A percentile compares a stretch with the other conserved stretches of the same genome.
Conservation (phyloP, 30 jellyfish, hydroid and myxozoan genomes). For the Rhopilema esculentum region DNA sequence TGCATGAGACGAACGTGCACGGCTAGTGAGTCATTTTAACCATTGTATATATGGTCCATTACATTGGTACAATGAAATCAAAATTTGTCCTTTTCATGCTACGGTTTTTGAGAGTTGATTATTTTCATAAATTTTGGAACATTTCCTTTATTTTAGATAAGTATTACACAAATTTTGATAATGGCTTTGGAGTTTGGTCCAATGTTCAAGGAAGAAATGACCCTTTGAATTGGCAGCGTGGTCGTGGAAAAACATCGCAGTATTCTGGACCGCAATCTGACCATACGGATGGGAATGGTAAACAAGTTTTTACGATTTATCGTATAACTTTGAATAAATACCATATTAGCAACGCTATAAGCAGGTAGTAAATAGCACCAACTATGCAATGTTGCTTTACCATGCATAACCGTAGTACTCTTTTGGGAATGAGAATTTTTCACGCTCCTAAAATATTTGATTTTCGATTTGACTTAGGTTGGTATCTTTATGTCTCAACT, state of each 20-base stretch:
- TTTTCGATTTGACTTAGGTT: not conserved
- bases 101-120: too few relatives aligned
- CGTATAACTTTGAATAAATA: not conserved
- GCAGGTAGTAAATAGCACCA: too few relatives aligned
- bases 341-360: too few relatives aligned
- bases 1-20: constrained; percentile 38
- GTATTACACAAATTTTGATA: constrained; percentile 33
- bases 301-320: not conserved
- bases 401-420: not conserved
- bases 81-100: too few relatives aligned
- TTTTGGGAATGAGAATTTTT: too few relatives aligned
- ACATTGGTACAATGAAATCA: too few relatives aligned
- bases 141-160: constrained; percentile 11
- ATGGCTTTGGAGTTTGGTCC: constrained; percentile 55
- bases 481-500: constrained; percentile 36
- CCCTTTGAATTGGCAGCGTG: constrained; percentile 43
- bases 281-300: constrained; percentile 58
- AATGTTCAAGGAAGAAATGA: constrained; percentile 6
- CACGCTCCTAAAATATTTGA: too few relatives aligned
- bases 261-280: constrained; percentile 56
- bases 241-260: constrained; percentile 26
- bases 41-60: too few relatives aligned
- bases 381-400: not conserved
- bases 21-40: not conserved
- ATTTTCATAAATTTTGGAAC: too few relatives aligned